Base-by-base conservation (phyloP, 92 coral and sea anemone genomes). In the Palythoa heliodiscus region DNA sequence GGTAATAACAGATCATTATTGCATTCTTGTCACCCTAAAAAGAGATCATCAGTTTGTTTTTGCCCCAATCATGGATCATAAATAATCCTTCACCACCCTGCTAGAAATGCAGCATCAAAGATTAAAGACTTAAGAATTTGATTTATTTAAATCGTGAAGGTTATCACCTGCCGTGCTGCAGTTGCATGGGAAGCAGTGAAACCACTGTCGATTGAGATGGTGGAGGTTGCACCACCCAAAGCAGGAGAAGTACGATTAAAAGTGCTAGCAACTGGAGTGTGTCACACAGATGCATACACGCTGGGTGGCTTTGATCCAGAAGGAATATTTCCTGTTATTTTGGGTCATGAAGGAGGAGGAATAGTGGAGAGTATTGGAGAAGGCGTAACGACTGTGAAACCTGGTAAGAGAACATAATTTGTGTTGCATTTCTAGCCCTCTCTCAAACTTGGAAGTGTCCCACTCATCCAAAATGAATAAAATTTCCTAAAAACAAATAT, bases 311-410 rank as follows among this genome's bases (percentile, higher is more conserved):
- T 69, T 25, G 98, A 94, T 73, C 70, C 93, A 2, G 96, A 96
- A 80, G 98, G 98, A 1, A n/a, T 84, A 23, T 96, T 96, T 70
- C 98, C 98, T 4, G 93, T 94, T 54, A 73, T 96, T 37, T 92
- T 96, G 71, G 99, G 99, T 24, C 99, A 96, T 73, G 99, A 96
- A 73, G 99, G 99, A 38, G 99, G 96, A 50, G 99, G 99, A 25
- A 91, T 94, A 47, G 99, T 96, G 12, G 99, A 96, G 82, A 96
- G 99, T 91, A 89, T 96, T 70, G 99, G 99, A 0, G 93, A 92
- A 84, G 98, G 98, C 16, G 99, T 96, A 3, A 96, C 98, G 5
- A 81, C 86, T 10, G 92, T 96, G 43, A 91, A 94, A 60, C 95
- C 99, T 24, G 98, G 99, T 96, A 69, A 25, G 43, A 4, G 19